phyloP scores from a whole-genome alignment of 2,113 vertebrate species.

The Myotis lucifugus region DNA sequence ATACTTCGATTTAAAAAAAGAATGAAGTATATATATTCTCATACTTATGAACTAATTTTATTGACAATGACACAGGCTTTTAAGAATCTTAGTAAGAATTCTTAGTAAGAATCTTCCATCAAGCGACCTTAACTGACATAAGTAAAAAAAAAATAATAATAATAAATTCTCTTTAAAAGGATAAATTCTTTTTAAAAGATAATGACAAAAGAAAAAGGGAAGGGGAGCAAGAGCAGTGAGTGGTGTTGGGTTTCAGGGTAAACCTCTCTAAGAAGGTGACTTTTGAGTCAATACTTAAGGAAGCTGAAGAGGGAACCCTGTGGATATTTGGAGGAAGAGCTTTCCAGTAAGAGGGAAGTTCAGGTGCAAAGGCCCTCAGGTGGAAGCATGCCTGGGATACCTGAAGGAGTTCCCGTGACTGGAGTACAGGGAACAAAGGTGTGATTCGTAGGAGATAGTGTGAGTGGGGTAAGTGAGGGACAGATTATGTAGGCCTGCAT shows the following conservation, averaged over 20 bases:
- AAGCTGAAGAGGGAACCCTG: background rate
- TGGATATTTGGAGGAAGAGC: background rate
- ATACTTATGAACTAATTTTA: background rate
- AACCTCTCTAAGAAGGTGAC: background rate
- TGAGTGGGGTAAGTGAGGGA: background rate
- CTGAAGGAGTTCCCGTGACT: background rate
- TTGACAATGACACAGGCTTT: background rate
- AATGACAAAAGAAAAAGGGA: background rate
- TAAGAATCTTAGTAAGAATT: conserved; percentile 15
- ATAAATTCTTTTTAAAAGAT: background rate
- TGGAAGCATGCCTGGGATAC: no score
- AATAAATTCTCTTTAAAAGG: background rate
- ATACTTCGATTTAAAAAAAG: background rate
- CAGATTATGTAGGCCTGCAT: background rate
- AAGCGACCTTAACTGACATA: background rate
- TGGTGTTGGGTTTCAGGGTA: background rate
- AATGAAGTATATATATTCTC: background rate
- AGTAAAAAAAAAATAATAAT: background rate
- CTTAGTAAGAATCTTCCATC: background rate
- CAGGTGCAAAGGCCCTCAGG: background rate
- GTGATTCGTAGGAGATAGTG: background rate
- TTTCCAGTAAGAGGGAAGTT: background rate
- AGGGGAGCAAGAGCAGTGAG: background rate
- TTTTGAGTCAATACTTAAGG: background rate
- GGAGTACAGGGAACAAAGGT: background rate